These are phyloP conservation scores for Anticlea derivata DNA, from an alignment of 2,888 invertebrate genomes.

Conservation along the genomic window DNA sequence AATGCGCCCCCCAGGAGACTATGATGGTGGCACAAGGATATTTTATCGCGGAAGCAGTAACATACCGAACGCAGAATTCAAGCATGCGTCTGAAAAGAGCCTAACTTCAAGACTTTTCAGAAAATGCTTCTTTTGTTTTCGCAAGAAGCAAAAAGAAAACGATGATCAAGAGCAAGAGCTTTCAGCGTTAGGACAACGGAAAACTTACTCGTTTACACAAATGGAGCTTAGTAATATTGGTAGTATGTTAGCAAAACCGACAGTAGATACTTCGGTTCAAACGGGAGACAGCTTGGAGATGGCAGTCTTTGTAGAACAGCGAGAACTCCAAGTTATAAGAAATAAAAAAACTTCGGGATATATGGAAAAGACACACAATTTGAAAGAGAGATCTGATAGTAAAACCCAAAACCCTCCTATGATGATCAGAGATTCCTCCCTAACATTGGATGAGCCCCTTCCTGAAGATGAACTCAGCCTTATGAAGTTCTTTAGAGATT, in stretches of 20 bases:
- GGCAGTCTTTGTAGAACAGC: slow-evolving; percentile 11
- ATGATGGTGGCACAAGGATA: slow-evolving; percentile 40
- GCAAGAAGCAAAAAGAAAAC: slow-evolving; percentile 33
- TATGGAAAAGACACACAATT: too few relatives aligned
- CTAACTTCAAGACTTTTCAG: slow-evolving; percentile 24
- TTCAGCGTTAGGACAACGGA: slow-evolving; percentile 13
- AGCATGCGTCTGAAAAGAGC: slow-evolving; percentile 3
- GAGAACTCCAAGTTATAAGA: slow-evolving; percentile 1
- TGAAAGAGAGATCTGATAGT: neutral
- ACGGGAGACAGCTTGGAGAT: slow-evolving; percentile 65
- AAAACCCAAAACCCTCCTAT: slow-evolving; percentile 5
- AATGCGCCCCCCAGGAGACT: slow-evolving; percentile 69
- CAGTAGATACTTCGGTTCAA: slow-evolving; percentile 55
- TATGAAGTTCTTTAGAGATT: slow-evolving; percentile 52
- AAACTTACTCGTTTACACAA: slow-evolving; percentile 57
- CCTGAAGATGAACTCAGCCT: slow-evolving; percentile 52
- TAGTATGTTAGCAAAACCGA: slow-evolving; percentile 41
- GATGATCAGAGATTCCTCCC: slow-evolving; percentile 20
- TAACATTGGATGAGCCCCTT: slow-evolving; percentile 26
- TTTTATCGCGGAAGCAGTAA: slow-evolving; percentile 39
- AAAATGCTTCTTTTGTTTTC: slow-evolving; percentile 32
- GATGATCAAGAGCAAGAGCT: slow-evolving; percentile 6
- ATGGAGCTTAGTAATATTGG: slow-evolving; percentile 57
- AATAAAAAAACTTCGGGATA: neutral
- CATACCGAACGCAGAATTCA: slow-evolving; percentile 2